Conservation (phyloP, 2,888 invertebrate species). For the Spilarctia lutea region DNA sequence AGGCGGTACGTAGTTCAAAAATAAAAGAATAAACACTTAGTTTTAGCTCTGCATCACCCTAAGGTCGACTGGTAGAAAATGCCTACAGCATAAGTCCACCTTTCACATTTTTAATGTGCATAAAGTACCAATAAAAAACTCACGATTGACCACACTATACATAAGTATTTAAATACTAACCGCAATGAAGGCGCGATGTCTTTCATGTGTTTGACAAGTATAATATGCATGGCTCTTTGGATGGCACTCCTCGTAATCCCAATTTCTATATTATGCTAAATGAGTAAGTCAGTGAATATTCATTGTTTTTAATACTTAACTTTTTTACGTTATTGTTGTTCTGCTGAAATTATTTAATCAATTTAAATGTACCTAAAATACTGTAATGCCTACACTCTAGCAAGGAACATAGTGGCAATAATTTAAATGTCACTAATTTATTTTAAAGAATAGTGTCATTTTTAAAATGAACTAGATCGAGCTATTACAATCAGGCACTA, state of each 20-base stretch:
- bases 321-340: neutral
- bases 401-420: too few species aligned
- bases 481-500: neutral
- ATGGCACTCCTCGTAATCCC: neutral
- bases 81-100: too few species aligned
- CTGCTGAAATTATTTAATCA: neutral
- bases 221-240: neutral
- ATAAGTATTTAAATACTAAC: neutral
- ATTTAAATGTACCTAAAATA: too few species aligned
- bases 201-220: neutral
- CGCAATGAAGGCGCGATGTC: neutral
- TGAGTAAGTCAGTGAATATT: neutral
- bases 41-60: too few species aligned
- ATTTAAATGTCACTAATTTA: neutral
- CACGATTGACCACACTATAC: neutral
- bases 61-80: too few species aligned
- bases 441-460: neutral
- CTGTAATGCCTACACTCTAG: too few species aligned
- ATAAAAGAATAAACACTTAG: neutral
- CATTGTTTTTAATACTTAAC: neutral
- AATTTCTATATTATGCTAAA: slow-evolving; percentile 2
- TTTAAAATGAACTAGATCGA: neutral
- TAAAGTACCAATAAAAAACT: too few species aligned
- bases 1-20: neutral
- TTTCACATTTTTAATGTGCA: too few species aligned